These are phyloP conservation scores for Leucophenga montana DNA, from an alignment of 2,888 invertebrate species.

Conservation along the genomic window DNA sequence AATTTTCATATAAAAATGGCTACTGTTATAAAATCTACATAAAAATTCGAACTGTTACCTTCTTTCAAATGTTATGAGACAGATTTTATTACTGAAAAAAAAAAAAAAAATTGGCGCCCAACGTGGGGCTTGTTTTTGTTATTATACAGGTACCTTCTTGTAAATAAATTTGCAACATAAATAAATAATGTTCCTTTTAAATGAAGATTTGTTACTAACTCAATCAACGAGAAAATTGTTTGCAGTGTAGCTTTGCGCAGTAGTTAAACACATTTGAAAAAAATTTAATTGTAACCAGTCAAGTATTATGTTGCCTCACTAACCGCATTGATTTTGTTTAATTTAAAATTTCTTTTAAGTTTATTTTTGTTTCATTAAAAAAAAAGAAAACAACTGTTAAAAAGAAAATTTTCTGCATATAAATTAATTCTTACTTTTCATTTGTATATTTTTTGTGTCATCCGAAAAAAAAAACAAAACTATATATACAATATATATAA, in stretches of 20 bases:
- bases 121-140: too few relatives aligned
- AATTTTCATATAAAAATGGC: too few relatives aligned
- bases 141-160: too few relatives aligned
- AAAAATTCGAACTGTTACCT: too few relatives aligned
- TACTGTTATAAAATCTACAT: too few relatives aligned
- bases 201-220: conserved; percentile 25
- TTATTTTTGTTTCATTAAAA: background rate
- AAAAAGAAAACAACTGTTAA: conserved; percentile 31
- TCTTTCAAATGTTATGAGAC: too few relatives aligned
- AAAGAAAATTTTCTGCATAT: conserved; percentile 32
- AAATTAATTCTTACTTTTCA: conserved; percentile 34
- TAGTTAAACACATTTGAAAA: background rate
- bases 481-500: conserved; percentile 13
- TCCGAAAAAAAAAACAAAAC: conserved; percentile 39
- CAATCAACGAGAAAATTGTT: background rate
- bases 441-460: conserved; percentile 54
- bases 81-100: too few relatives aligned
- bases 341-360: conserved; percentile 13
- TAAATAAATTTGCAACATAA: background rate
- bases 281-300: conserved; percentile 7
- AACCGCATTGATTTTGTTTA: conserved; percentile 22
- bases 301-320: conserved; percentile 19
- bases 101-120: too few relatives aligned
- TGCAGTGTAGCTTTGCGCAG: conserved; percentile 19
- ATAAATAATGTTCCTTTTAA: background rate